These are phyloP conservation scores for Chiloscyllium plagiosum DNA, from an alignment of 2,113 vertebrate species.

Conservation along the genomic window DNA sequence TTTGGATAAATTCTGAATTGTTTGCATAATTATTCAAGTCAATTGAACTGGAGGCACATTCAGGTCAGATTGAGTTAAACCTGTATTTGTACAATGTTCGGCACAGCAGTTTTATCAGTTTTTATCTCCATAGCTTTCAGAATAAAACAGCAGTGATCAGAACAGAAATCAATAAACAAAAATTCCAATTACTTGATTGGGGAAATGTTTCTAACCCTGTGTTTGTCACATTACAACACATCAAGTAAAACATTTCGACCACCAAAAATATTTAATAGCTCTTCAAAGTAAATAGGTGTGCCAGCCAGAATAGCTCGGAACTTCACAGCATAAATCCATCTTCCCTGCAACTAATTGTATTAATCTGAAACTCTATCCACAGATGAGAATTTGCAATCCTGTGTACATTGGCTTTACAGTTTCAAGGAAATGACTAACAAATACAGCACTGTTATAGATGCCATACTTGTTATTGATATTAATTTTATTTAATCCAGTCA, in stretches of 20 bases:
- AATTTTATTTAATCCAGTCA: constrained; percentile 23
- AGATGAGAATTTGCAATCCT: not conserved
- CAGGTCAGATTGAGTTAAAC: not conserved
- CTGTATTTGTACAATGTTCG: not conserved
- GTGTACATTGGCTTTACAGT: not conserved
- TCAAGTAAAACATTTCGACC: not conserved
- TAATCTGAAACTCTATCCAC: not conserved
- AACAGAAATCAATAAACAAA: constrained; percentile 10
- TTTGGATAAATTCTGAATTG: not conserved
- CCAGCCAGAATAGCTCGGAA: not conserved
- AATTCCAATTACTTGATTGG: not conserved
- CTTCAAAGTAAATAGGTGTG: not conserved
- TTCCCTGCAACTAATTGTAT: not conserved
- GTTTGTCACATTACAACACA: not conserved
- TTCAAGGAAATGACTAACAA: constrained; percentile 14
- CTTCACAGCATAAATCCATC: not conserved
- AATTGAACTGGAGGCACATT: not conserved
- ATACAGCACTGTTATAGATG: not conserved
- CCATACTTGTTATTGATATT: constrained; percentile 13
- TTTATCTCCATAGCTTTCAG: not conserved
- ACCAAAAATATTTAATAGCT: not conserved
- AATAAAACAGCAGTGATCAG: not conserved
- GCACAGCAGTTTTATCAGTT: not conserved
- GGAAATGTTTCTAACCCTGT: not conserved
- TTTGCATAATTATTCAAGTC: not conserved